Percentiles rank a stretch among this genome's conserved stretches.
Evolutionary conservation across 1,140 invertebrate genomes (phyloP).

Genomic region (Cydia strobilella): DNA sequence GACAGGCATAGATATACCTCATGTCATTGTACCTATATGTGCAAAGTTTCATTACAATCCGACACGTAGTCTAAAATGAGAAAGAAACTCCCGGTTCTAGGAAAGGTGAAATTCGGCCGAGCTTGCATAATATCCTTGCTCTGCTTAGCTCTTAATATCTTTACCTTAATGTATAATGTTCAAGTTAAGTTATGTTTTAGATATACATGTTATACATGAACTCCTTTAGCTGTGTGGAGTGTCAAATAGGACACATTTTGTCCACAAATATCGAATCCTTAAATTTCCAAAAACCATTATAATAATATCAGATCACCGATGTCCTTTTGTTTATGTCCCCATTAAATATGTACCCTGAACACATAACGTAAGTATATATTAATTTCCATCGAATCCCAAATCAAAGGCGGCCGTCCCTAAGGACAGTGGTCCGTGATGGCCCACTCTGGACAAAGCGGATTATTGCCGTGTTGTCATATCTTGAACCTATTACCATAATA

Average conservation of each 20-base stretch:
- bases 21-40: too few relatives aligned
- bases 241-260: neutral
- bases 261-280: neutral
- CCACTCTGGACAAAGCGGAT: constrained; percentile 72
- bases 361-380: constrained; percentile 50
- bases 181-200: neutral
- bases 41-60: too few relatives aligned
- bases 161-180: too few relatives aligned
- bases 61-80: too few relatives aligned
- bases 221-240: too few relatives aligned
- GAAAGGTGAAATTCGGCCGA: too few relatives aligned
- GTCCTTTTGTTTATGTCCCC: constrained; percentile 33
- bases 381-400: constrained; percentile 74
- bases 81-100: too few relatives aligned
- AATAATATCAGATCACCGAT: constrained; percentile 9
- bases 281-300: neutral
- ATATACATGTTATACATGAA: too few relatives aligned
- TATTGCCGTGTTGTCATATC: constrained; percentile 72
- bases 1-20: too few relatives aligned
- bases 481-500: constrained; percentile 68
- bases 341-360: constrained; percentile 50
- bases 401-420: constrained; percentile 66
- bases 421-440: constrained; percentile 61
- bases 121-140: too few relatives aligned
- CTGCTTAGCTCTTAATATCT: too few relatives aligned